phyloP scores from a whole-genome alignment of 92 coral and sea anemone genomes.

The Hydrozoanthus gracilis region DNA sequence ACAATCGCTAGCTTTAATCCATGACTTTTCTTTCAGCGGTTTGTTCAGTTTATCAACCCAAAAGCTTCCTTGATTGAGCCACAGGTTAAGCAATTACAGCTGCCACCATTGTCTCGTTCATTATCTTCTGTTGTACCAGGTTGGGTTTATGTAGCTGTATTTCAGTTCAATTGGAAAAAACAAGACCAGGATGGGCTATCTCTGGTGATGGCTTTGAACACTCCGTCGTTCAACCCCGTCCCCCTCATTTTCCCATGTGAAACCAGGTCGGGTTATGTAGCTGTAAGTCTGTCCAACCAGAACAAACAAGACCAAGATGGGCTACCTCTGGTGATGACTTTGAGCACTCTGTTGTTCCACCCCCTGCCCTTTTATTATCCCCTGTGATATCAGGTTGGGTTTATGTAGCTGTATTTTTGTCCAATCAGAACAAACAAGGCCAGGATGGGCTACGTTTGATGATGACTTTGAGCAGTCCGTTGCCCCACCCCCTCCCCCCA shows the following conservation, averaged over 20 bases:
- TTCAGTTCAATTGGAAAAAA: constrained; percentile 15
- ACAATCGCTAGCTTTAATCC: too few species aligned
- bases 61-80: too few species aligned
- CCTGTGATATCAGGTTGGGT: not conserved
- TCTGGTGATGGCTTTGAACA: constrained; percentile 59
- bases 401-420: not conserved
- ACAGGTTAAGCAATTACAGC: too few species aligned
- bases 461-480: constrained; percentile 30
- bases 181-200: constrained; percentile 74
- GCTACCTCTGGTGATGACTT: constrained; percentile 68
- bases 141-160: not conserved
- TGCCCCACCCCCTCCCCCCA: constrained; percentile 76
- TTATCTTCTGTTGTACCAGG: not conserved
- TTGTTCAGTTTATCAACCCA: too few species aligned
- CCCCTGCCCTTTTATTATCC: constrained; percentile 54
- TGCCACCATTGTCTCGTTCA: constrained; percentile 67
- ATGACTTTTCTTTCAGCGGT: too few species aligned
- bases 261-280: not conserved
- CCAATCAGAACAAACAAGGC: constrained; percentile 39
- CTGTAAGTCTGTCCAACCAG: not conserved
- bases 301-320: constrained; percentile 65
- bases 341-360: constrained; percentile 45
- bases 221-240: constrained; percentile 65
- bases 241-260: not conserved
- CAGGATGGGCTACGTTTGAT: constrained; percentile 84